Percentiles rank a stretch among this genome's conserved stretches.
Conservation (phyloP, 2,113 vertebrate genomes). For the Xenotilapia leptura region DNA sequence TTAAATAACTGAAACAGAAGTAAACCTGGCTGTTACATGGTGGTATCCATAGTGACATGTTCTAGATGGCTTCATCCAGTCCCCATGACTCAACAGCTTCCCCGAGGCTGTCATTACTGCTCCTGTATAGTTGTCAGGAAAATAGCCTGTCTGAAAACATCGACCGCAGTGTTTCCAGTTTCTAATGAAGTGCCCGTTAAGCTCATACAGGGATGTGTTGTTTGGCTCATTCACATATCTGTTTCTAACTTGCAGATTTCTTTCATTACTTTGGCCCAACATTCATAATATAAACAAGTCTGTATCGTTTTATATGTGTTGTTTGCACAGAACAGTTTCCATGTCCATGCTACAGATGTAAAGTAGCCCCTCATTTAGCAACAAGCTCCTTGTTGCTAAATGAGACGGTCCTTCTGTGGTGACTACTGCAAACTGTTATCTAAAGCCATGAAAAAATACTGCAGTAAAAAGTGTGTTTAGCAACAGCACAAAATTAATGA, state of each 20-base stretch:
- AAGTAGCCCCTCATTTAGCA: not conserved
- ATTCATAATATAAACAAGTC: not conserved
- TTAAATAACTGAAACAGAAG: not conserved
- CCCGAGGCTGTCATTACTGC: not conserved
- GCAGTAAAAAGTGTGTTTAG: not conserved
- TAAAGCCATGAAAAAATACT: not conserved
- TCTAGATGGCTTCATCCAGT: not conserved
- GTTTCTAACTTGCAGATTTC: not conserved
- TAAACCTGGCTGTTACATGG: not conserved
- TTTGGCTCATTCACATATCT: not conserved
- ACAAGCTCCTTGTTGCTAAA: not conserved
- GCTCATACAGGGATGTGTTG: not conserved
- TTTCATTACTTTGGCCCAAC: not conserved
- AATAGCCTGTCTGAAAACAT: not conserved
- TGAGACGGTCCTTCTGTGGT: not conserved
- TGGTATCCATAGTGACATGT: not conserved
- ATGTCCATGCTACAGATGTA: not conserved
- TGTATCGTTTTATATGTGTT: fast-evolving
- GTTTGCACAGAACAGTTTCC: not conserved
- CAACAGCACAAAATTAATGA: not conserved
- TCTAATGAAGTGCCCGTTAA: not conserved
- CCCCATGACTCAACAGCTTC: not conserved
- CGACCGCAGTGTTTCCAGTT: not conserved
- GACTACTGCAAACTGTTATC: not conserved
- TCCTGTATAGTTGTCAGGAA: not conserved